Conservation (phyloP, 2,113 vertebrate species). For the Collichthys lucidus region DNA sequence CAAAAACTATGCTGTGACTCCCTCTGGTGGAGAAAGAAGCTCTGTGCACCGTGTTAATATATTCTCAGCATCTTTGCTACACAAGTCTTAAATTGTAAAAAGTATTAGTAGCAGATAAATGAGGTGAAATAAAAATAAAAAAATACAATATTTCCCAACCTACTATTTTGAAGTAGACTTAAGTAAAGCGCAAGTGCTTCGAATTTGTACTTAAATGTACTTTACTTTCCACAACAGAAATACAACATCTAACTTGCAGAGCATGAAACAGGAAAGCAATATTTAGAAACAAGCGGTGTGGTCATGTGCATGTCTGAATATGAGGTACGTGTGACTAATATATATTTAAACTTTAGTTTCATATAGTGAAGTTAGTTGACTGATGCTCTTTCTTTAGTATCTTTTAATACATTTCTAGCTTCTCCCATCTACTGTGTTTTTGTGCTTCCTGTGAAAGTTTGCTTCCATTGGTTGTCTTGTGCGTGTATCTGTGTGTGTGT, state of each 20-base stretch:
- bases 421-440: not conserved
- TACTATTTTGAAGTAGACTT: not conserved
- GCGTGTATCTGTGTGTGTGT: no score
- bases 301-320: not conserved
- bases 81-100: no score
- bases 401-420: not conserved
- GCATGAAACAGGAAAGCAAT: not conserved
- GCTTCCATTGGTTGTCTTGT: not conserved
- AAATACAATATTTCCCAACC: not conserved
- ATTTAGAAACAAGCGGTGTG: not conserved
- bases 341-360: no score
- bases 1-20: conserved; percentile 29
- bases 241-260: not conserved
- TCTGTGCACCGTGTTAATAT: not conserved
- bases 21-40: conserved; percentile 61
- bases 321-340: not conserved
- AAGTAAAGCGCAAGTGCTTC: not conserved
- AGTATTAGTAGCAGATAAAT: not conserved
- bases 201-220: no score
- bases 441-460: no score
- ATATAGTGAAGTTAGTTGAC: not conserved
- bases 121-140: not conserved
- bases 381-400: not conserved
- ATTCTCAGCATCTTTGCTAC: not conserved
- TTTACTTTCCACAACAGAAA: not conserved